Conservation (phyloP, 2,113 vertebrate genomes). For the Synchiropus splendidus region DNA sequence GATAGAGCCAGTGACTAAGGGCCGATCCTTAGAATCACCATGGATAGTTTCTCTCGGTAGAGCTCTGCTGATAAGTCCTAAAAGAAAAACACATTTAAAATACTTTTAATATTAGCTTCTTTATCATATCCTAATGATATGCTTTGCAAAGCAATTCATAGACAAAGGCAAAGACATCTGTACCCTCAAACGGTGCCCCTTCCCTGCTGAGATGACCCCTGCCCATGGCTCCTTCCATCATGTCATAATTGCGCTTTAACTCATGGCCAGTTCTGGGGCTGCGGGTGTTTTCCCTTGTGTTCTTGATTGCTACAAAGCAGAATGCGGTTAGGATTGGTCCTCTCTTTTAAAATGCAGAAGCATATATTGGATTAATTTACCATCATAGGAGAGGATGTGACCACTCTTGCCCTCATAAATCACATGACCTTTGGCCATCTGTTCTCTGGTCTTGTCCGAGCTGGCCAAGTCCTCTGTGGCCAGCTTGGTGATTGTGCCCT, state of each 20-base stretch:
- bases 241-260: slow-evolving; percentile 86
- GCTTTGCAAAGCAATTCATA: not conserved
- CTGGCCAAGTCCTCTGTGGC: slow-evolving; percentile 79
- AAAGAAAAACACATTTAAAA: too few species aligned
- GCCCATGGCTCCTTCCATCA: slow-evolving; percentile 82
- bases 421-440: slow-evolving; percentile 84
- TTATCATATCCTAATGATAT: too few species aligned
- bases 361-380: slow-evolving; percentile 58
- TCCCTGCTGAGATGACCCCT: slow-evolving; percentile 79
- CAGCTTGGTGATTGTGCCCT: slow-evolving; percentile 83
- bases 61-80: slow-evolving; percentile 86
- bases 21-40: slow-evolving; percentile 84
- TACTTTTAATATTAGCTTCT: too few species aligned
- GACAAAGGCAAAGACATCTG: not conserved
- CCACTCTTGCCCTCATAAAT: slow-evolving; percentile 96
- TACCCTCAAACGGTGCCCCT: slow-evolving; percentile 85
- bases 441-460: slow-evolving; percentile 81
- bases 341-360: not conserved
- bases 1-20: slow-evolving; percentile 86
- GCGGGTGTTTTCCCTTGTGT: slow-evolving; percentile 86
- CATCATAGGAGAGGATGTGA: slow-evolving; percentile 89
- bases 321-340: slow-evolving; percentile 2
- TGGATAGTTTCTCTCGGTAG: slow-evolving; percentile 84
- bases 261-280: slow-evolving; percentile 87
- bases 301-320: slow-evolving; percentile 80